These are phyloP conservation scores for Epinephelus malabaricus DNA, from an alignment of 2,797 vertebrate genomes.

Conservation along the genomic window DNA sequence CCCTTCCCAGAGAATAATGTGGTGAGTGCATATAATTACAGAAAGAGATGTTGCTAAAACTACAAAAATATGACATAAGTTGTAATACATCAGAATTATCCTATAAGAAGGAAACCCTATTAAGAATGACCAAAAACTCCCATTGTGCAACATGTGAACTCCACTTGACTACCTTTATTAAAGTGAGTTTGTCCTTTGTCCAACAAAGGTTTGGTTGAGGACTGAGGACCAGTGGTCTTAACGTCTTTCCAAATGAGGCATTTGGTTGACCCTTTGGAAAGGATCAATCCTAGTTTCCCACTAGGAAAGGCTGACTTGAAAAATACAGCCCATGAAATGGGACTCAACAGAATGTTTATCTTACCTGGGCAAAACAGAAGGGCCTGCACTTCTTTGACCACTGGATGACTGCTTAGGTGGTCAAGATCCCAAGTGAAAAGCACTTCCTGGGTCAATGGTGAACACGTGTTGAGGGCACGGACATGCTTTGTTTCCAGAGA, in stretches of 20 bases:
- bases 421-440: conserved; percentile 86
- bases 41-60: too few species aligned
- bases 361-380: conserved; percentile 86
- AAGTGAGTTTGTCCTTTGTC: too few species aligned
- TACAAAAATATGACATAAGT: too few species aligned
- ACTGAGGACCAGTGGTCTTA: too few species aligned
- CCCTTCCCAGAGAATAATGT: too few species aligned
- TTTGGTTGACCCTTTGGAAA: neutral
- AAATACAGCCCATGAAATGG: neutral
- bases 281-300: neutral
- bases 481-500: conserved; percentile 82
- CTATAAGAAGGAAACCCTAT: too few species aligned
- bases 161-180: too few species aligned
- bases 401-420: conserved; percentile 76
- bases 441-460: conserved; percentile 51
- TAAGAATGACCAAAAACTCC: too few species aligned
- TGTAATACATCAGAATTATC: too few species aligned
- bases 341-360: conserved; percentile 1
- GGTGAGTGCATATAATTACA: too few species aligned
- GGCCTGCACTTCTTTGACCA: conserved; percentile 70
- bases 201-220: too few species aligned
- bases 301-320: neutral
- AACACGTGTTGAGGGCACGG: conserved; percentile 81
- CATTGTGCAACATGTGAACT: too few species aligned
- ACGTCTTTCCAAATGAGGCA: neutral